Base-by-base conservation (phyloP, 53 echinoderm and acorn worm species). In the Pentamera pediparva region DNA sequence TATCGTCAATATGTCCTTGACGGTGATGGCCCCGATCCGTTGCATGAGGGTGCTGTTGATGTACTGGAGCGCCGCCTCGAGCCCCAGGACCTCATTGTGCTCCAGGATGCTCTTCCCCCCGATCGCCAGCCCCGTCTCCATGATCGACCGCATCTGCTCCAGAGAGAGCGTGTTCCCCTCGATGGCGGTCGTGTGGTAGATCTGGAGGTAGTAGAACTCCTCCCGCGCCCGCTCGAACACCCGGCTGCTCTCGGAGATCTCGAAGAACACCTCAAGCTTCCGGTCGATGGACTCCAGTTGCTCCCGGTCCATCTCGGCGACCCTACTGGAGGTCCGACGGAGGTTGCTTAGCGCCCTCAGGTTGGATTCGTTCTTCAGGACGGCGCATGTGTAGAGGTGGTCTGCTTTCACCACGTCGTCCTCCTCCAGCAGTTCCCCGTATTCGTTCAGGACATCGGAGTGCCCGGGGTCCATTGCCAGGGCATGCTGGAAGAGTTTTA, bases 151-250 rank as follows among this genome's bases (percentile, higher is more conserved):
- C 86, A 90, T 91, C 78, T 96, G 96, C 22, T 90, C 96, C 19
- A 96, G 65, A 4, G 88, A 52, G 11, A 96, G 62, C 0, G 96
- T 96, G 59, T 96, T 96, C 0, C 96, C 96, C 32, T 96, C 96
- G n/a, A 96, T 96, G 4, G 96, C 96, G 0, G 88, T 91, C 0
- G 91, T 96, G 76, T 96, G 96, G 38, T 96, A 96, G 35, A 96
- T 81, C 70, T 96, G 96, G 25, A 87, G 83, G 58, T 96, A 96
- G 62, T 85, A 91, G 73, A 96, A 81, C 81, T 96, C 96, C 51
- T 84, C 65, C 35, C 85, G 75, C 1, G 88, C 96, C 9, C 89
- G 41, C 69, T 96, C 88, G 21, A 96, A 78, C 8, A 87, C 96
- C 1, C 82, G 65, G 35, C 80, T 88, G 48, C 88, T 73, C 56